Percentiles rank a stretch among this genome's conserved stretches.
Conservation (phyloP, 2,888 invertebrate species). For the Heliothis peltigera region DNA sequence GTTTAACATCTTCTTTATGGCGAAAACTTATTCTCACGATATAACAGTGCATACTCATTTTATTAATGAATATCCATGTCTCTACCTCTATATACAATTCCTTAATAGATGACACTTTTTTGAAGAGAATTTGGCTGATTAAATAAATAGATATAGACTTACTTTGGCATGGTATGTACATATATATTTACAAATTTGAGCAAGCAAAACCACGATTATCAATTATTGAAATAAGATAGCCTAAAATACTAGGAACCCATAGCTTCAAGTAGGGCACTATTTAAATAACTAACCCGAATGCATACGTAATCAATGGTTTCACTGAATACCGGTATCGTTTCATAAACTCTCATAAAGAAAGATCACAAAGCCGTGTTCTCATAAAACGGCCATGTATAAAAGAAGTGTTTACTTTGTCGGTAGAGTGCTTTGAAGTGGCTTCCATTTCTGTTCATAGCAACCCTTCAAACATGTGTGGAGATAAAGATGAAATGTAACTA, state of each 20-base stretch:
- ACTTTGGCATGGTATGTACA: too few relatives aligned
- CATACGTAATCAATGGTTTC: constrained; percentile 28
- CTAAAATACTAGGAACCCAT: constrained; percentile 26
- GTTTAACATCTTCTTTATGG: constrained; percentile 65
- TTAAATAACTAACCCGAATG: constrained; percentile 58
- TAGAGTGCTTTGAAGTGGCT: constrained; percentile 84
- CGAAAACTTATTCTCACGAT: constrained; percentile 32
- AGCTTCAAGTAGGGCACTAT: constrained; percentile 27
- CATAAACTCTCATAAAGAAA: constrained; percentile 50
- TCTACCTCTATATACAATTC: too few relatives aligned
- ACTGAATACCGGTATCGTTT: constrained; percentile 36
- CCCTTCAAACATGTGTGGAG: constrained; percentile 80
- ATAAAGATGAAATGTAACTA: constrained; percentile 75
- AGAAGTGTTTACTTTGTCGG: constrained; percentile 85
- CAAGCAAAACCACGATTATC: not conserved
- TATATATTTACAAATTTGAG: not conserved
- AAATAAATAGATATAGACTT: too few relatives aligned
- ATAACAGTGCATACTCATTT: constrained; percentile 46
- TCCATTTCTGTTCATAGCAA: constrained; percentile 83
- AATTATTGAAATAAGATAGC: constrained; percentile 1
- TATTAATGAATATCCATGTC: not conserved
- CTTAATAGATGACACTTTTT: too few relatives aligned
- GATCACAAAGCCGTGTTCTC: constrained; percentile 78
- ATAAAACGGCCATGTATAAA: constrained; percentile 80
- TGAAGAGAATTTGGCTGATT: not conserved